A percentile compares a stretch with the other conserved stretches of the same genome.
These are phyloP conservation scores for Hemiscyllium ocellatum DNA, from an alignment of 2,113 vertebrate species.

Conservation along the genomic window DNA sequence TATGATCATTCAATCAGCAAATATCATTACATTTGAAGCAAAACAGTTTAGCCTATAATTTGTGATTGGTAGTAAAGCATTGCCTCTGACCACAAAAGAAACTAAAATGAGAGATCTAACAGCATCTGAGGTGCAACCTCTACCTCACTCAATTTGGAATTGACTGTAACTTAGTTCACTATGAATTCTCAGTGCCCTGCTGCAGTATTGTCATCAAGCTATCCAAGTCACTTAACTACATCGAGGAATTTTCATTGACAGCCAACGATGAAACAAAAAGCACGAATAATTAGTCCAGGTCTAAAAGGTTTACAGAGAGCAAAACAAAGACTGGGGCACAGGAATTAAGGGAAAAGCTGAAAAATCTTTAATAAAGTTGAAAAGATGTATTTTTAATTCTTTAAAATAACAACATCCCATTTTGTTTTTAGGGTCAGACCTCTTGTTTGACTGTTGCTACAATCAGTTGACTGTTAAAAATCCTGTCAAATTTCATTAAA, in stretches of 20 bases:
- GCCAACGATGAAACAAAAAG: no score
- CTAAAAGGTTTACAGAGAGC: background rate
- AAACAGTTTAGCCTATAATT: background rate
- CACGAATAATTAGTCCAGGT: no score
- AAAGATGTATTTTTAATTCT: no score
- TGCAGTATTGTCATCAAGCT: no score
- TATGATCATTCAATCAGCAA: background rate
- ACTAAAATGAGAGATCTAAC: no score
- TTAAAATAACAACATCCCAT: background rate
- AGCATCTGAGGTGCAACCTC: background rate
- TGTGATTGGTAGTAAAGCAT: no score
- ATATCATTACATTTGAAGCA: background rate
- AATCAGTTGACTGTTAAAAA: background rate
- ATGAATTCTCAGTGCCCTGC: no score
- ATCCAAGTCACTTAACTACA: no score
- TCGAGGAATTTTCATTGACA: no score
- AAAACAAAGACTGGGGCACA: background rate
- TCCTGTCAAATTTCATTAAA: background rate
- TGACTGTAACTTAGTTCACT: no score
- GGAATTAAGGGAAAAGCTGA: background rate
- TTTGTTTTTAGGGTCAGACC: background rate
- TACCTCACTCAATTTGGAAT: background rate
- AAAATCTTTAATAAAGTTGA: background rate
- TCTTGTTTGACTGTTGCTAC: background rate
- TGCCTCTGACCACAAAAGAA: no score